Conservation (phyloP, 2,888 invertebrate genomes). For the Epinotia ramella region DNA sequence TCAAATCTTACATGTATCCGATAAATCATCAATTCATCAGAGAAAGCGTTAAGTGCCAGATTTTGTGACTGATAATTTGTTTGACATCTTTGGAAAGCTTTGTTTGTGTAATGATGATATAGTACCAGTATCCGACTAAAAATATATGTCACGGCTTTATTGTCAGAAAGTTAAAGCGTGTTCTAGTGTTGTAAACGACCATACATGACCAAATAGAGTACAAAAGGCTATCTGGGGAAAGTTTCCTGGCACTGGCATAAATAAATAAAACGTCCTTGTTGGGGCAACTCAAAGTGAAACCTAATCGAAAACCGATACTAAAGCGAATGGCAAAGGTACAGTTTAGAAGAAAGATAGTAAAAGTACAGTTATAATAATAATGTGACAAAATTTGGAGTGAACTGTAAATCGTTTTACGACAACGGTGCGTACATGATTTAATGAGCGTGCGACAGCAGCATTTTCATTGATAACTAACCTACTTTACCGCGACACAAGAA, state of each 20-base stretch:
- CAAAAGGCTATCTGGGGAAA: conserved; percentile 27
- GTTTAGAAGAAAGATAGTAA: conserved; percentile 23
- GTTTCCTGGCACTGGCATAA: conserved; percentile 1
- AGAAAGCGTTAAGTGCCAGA: conserved; percentile 4
- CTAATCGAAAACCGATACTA: conserved; percentile 15
- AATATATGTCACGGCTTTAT: neutral
- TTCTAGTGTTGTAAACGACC: neutral
- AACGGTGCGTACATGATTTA: conserved; percentile 39
- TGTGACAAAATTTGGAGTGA: conserved; percentile 38
- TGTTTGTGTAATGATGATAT: neutral
- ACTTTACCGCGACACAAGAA: conserved; percentile 32
- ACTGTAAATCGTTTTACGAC: conserved; percentile 41
- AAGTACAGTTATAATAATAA: conserved; percentile 41
- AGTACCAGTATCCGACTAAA: neutral
- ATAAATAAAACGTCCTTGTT: conserved; percentile 27
- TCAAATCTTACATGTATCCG: conserved; percentile 17
- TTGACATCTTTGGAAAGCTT: neutral
- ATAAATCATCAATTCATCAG: conserved; percentile 16
- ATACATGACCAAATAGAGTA: neutral
- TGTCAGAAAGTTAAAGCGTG: neutral
- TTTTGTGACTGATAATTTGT: conserved; percentile 1
- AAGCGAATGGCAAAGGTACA: conserved; percentile 19
- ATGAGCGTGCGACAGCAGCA: conserved; percentile 37
- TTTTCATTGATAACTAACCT: conserved; percentile 42
- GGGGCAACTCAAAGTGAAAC: conserved; percentile 23